phyloP scores from a whole-genome alignment of 37 sponge, comb jelly and placozoan species.

The Oopsacas minuta region DNA sequence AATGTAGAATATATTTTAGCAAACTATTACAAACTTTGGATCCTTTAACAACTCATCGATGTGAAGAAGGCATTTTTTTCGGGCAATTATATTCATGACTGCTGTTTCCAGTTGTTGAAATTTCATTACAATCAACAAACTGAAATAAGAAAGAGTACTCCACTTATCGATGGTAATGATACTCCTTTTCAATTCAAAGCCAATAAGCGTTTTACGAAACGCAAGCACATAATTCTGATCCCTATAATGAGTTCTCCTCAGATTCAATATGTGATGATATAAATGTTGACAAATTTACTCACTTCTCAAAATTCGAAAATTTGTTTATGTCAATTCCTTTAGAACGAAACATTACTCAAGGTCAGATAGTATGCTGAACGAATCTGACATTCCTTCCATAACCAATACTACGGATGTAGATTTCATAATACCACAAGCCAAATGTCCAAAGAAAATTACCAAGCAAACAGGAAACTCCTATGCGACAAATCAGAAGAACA shows the following conservation, averaged over 20 bases:
- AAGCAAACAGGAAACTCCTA: neutral
- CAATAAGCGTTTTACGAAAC: neutral
- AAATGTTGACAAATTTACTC: neutral
- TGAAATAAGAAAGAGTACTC: neutral
- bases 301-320: constrained; percentile 4
- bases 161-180: neutral
- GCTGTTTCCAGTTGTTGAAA: constrained; percentile 4
- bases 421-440: neutral
- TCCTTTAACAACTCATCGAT: neutral
- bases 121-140: neutral
- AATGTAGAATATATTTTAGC: neutral
- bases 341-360: neutral
- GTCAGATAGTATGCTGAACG: neutral
- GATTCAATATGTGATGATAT: neutral
- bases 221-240: neutral
- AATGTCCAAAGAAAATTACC: neutral
- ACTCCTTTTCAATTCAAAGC: neutral
- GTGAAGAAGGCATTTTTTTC: neutral
- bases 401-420: neutral
- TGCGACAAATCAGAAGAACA: neutral
- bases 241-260: neutral
- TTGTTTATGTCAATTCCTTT: neutral
- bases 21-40: constrained; percentile 1
- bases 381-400: neutral
- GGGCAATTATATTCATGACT: neutral